Evolutionary conservation across 2,888 invertebrate genomes (phyloP), one percentile per base, ranked within the genome.

Genomic region (Chrysina gloriosa): DNA sequence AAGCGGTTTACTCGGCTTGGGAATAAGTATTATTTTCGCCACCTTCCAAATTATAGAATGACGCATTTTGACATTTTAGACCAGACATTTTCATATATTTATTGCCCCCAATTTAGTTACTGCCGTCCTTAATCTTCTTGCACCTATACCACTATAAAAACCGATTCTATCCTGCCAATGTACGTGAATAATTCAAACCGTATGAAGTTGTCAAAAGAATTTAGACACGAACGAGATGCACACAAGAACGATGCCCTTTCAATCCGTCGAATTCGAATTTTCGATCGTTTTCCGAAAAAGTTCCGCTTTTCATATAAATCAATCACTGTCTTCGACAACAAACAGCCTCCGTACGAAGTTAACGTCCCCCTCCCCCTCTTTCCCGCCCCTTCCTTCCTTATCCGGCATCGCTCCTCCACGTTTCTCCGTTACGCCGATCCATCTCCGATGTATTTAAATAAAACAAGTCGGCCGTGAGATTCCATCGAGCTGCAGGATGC

Each of bases 401-500:
- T 16, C 58, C 9, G 14, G n/a, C 29, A 72, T 16, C 19, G 9
- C 19, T 9, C 16, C 19, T 9, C 16, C 19, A 21, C 19, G n/a
- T n/a, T n/a, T 21, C 45, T 16, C 42, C 42, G 45, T 9, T 45
- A 45, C 45, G 31, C 73, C 76, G 75, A 77, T 77, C 77, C 76
- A 77, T 78, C 77, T 77, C 71, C 70, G 69, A 74, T 75, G 77
- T 79, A 78, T 80, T 79, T 80, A 78, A 80, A 81, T 81, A 80
- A 80, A 80, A 74, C 74, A 77, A 78, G 77, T 80, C 77, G 78
- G 73, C 78, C 78, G 80, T 79, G 79, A 78, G 78, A 79, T 79
- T 80, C 77, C 77, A 81, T 79, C 79, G 78, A 78, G 78, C 75
- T 77, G 74, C 76, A 76, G 77, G 78, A 78, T 78, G 77, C 76